These are phyloP conservation scores for Callyntrura sp. DNA, from an alignment of 2,888 invertebrate species.

Conservation along the genomic window DNA sequence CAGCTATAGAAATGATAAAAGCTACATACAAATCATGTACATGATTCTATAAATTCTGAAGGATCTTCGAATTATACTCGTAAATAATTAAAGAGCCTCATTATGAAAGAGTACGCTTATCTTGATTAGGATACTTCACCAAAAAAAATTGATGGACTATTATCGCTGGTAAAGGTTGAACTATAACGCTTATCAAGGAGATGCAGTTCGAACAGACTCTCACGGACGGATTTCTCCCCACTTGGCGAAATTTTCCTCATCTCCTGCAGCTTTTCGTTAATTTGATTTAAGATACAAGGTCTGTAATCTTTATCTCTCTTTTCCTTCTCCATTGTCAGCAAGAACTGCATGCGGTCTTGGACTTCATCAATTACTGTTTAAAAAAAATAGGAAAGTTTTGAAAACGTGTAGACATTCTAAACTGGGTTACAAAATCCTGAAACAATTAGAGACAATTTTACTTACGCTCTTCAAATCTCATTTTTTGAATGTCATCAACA, in stretches of 20 bases:
- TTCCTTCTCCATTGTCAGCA: conserved; percentile 65
- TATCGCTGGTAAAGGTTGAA: not conserved
- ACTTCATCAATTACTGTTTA: conserved; percentile 72
- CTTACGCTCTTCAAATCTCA: conserved; percentile 76
- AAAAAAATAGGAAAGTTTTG: not conserved
- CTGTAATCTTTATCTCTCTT: conserved; percentile 71
- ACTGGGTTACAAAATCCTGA: too few species aligned
- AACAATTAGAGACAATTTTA: not conserved
- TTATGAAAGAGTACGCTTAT: too few species aligned
- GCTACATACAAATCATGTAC: too few species aligned
- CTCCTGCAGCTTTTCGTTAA: conserved; percentile 73
- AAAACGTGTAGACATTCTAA: not conserved
- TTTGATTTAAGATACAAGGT: conserved; percentile 68
- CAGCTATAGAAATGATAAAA: too few species aligned
- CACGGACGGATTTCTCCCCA: conserved; percentile 61
- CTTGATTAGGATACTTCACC: not conserved
- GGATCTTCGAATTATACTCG: too few species aligned
- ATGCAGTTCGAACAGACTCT: conserved; percentile 57
- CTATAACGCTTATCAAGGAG: conserved; percentile 66
- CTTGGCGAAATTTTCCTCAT: conserved; percentile 68
- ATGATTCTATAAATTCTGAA: too few species aligned
- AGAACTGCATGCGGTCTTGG: conserved; percentile 75
- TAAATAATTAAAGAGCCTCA: too few species aligned
- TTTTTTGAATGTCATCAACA: conserved; percentile 54
- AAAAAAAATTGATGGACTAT: conserved; percentile 53